phyloP scores from a whole-genome alignment of 2,113 vertebrate species.

The Gorsachius goisagi region DNA sequence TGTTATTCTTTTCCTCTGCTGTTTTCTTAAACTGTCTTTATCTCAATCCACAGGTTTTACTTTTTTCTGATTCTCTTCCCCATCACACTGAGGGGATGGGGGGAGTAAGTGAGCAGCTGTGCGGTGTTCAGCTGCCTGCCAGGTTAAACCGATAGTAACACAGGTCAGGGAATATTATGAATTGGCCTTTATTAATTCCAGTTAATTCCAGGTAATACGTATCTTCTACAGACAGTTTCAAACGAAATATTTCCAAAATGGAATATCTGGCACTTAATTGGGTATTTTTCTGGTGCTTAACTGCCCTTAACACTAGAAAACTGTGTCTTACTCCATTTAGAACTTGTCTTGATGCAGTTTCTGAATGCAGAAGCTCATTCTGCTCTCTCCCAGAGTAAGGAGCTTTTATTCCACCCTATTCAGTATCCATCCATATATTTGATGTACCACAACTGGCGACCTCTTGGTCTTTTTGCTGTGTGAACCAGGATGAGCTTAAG shows the following conservation, averaged over 20 bases:
- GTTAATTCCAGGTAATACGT: neutral
- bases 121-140: too few relatives aligned
- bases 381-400: neutral
- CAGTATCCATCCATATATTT: neutral
- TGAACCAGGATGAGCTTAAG: neutral
- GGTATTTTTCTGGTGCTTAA: neutral
- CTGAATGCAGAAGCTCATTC: neutral
- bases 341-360: neutral
- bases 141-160: neutral
- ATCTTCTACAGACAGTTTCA: neutral
- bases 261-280: neutral
- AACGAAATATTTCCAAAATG: neutral
- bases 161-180: neutral
- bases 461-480: neutral
- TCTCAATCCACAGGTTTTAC: too few relatives aligned
- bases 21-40: too few relatives aligned
- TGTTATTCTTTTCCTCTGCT: too few relatives aligned
- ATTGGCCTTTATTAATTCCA: neutral
- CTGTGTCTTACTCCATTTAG: neutral
- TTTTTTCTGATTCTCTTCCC: too few relatives aligned
- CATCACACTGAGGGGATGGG: too few relatives aligned
- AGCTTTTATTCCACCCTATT: neutral
- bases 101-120: too few relatives aligned
- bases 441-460: rapidly evolving
- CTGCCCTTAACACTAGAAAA: neutral